phyloP scores from a whole-genome alignment of 2,113 vertebrate species.

The Sceloporus undulatus region DNA sequence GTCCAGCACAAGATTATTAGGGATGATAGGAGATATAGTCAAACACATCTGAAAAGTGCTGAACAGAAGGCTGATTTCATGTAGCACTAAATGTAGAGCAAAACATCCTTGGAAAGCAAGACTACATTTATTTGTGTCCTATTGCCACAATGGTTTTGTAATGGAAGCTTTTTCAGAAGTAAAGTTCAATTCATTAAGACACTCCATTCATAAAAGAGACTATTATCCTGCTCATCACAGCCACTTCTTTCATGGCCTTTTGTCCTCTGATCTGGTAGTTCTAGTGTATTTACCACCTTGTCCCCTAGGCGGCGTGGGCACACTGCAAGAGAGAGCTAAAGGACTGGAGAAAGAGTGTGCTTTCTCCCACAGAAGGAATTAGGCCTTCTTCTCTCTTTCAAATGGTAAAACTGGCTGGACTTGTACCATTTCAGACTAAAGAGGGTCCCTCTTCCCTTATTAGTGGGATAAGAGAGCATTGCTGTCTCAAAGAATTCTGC shows the following conservation, averaged over 20 bases:
- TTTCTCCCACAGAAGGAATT: neutral
- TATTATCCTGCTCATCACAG: neutral
- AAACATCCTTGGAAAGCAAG: neutral
- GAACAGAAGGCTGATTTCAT: neutral
- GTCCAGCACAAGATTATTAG: too few relatives aligned
- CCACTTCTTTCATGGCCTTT: neutral
- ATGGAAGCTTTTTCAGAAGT: neutral
- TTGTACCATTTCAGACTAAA: neutral
- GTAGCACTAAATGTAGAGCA: neutral
- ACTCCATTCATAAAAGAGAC: neutral
- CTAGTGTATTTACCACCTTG: neutral
- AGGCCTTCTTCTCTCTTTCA: neutral
- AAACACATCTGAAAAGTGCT: too few relatives aligned
- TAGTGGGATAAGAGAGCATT: too few relatives aligned
- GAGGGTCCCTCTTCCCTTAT: too few relatives aligned
- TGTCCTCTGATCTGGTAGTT: too few relatives aligned
- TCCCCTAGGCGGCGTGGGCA: constrained; percentile 15
- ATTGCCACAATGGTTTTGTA: neutral
- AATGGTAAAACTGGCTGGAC: neutral
- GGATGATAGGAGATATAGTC: too few relatives aligned
- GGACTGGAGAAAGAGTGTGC: neutral
- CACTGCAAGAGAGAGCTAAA: constrained; percentile 7
- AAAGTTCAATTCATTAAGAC: neutral
- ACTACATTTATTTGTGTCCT: neutral
- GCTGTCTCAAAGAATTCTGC: too few relatives aligned